Conservation (phyloP, 2,888 invertebrate species). For the Linnaemya vulpina region DNA sequence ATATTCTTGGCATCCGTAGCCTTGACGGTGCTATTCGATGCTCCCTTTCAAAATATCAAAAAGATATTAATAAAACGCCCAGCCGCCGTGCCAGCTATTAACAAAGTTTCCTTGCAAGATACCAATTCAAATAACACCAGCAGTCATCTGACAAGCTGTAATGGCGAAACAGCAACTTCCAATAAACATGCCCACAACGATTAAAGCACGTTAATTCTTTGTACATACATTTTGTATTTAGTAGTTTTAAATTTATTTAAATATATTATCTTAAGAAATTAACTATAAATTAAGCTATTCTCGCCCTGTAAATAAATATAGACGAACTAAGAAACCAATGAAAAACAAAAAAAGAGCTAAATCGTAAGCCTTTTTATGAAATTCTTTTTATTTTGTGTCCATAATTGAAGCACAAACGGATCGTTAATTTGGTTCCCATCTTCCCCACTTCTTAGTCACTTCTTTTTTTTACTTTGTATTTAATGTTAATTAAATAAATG, state of each 20-base stretch:
- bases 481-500: neutral
- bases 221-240: slow-evolving; percentile 65
- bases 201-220: slow-evolving; percentile 69
- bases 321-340: slow-evolving; percentile 7
- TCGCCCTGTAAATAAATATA: slow-evolving; percentile 53
- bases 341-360: neutral
- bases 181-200: slow-evolving; percentile 76
- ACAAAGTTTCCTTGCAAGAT: slow-evolving; percentile 19
- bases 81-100: slow-evolving; percentile 51
- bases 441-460: slow-evolving; percentile 38
- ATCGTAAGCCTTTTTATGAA: no score
- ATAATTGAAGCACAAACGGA: no score
- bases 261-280: slow-evolving; percentile 46
- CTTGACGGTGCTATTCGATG: slow-evolving; percentile 86
- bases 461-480: slow-evolving; percentile 26
- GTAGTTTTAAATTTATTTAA: slow-evolving; percentile 65
- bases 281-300: slow-evolving; percentile 31
- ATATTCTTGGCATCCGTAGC: slow-evolving; percentile 85
- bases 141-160: slow-evolving; percentile 37
- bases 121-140: neutral
- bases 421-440: no score
- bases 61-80: slow-evolving; percentile 83
- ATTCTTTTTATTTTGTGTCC: no score
- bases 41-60: slow-evolving; percentile 88
- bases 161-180: slow-evolving; percentile 24